phyloP scores from a whole-genome alignment of 2,797 vertebrate genomes.

The Sphenodon punctatus region DNA sequence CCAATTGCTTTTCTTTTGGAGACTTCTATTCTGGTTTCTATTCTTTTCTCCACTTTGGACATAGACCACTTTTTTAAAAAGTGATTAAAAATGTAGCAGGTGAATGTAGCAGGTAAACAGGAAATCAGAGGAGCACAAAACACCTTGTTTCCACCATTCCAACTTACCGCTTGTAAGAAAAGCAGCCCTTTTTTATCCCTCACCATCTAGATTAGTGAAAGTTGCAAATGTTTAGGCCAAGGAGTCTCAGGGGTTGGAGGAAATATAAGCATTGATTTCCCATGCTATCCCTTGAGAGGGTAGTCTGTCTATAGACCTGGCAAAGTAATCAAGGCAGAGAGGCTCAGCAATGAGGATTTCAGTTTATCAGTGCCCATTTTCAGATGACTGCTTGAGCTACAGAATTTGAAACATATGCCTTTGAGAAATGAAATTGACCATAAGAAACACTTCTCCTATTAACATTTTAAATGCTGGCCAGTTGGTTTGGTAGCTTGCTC shows the following conservation, averaged over 20 bases:
- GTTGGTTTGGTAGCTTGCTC: conserved; percentile 5
- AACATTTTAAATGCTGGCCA: neutral
- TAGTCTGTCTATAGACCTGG: conserved; percentile 9
- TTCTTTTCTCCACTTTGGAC: no score
- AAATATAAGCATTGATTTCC: conserved; percentile 62
- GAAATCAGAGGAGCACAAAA: neutral
- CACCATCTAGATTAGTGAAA: conserved; percentile 21
- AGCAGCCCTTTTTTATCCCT: conserved; percentile 36
- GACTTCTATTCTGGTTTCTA: no score
- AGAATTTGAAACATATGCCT: neutral
- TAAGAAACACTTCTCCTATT: conserved; percentile 4
- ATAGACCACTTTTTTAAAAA: no score
- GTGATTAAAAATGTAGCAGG: no score
- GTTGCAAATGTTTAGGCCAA: conserved; percentile 51
- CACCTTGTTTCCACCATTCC: neutral
- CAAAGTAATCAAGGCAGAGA: conserved; percentile 23
- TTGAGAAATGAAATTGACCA: conserved; percentile 5
- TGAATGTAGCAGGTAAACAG: no score
- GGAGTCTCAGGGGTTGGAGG: conserved; percentile 46
- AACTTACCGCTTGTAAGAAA: neutral
- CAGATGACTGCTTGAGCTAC: neutral
- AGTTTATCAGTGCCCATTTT: conserved; percentile 21
- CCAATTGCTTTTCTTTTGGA: neutral
- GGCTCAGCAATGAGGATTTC: conserved; percentile 31
- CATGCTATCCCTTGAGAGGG: conserved; percentile 6